These are phyloP conservation scores for Diplolepis rosae DNA, from an alignment of 2,888 invertebrate species.

Conservation along the genomic window DNA sequence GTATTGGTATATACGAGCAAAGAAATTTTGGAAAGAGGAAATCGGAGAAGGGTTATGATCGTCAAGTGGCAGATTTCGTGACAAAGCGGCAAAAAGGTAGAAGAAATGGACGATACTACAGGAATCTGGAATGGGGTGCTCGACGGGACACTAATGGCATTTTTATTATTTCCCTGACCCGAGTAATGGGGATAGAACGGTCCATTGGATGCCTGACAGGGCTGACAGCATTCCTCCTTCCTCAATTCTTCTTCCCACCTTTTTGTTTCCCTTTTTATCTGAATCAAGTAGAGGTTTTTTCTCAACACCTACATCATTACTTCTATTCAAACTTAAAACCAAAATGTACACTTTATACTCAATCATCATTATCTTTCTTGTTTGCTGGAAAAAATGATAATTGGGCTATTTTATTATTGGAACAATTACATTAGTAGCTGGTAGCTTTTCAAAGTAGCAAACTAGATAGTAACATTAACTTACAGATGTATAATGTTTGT, in stretches of 20 bases:
- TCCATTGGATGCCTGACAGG: slow-evolving; percentile 70
- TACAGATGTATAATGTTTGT: too few relatives aligned
- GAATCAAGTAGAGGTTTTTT: slow-evolving; percentile 39
- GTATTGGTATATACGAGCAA: slow-evolving; percentile 62
- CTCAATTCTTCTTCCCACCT: slow-evolving; percentile 44
- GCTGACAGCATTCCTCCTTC: slow-evolving; percentile 65
- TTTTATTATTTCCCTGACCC: slow-evolving; percentile 70
- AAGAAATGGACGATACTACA: slow-evolving; percentile 46
- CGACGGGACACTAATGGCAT: slow-evolving; percentile 70
- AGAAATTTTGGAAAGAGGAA: slow-evolving; percentile 42
- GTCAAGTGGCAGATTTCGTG: slow-evolving; percentile 57
- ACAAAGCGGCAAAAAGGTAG: slow-evolving; percentile 39
- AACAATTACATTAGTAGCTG: too few relatives aligned
- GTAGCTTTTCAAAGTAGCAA: too few relatives aligned
- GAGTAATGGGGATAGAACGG: slow-evolving; percentile 64
- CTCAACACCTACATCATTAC: slow-evolving; percentile 52
- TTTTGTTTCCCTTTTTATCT: slow-evolving; percentile 47
- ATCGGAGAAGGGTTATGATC: slow-evolving; percentile 65
- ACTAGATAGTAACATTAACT: too few relatives aligned
- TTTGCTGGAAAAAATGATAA: too few relatives aligned
- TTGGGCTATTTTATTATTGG: too few relatives aligned
- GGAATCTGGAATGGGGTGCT: slow-evolving; percentile 61
- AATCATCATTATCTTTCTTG: too few relatives aligned
- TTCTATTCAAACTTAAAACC: slow-evolving; percentile 49
- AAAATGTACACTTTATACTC: slow-evolving; percentile 44